phyloP scores from a whole-genome alignment of 2,888 invertebrate species.

The Mythimna ferrago region DNA sequence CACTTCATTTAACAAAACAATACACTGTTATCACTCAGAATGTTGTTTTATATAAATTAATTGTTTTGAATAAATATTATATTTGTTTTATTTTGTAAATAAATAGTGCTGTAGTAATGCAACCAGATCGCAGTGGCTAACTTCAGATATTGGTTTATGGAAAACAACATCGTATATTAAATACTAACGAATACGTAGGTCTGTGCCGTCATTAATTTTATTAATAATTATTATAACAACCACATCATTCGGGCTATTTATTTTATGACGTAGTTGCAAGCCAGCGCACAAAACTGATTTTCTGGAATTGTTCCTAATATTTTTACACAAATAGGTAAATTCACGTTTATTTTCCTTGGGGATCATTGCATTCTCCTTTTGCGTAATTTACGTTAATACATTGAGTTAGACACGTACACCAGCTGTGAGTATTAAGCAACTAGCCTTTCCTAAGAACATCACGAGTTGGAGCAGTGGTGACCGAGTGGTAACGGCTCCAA shows the following conservation, averaged over 20 bases:
- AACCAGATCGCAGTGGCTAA: constrained; percentile 66
- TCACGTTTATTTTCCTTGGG: too few species aligned
- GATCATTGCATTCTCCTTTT: too few species aligned
- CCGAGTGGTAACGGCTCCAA: too few species aligned
- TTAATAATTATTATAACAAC: constrained; percentile 17
- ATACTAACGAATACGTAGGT: constrained; percentile 78
- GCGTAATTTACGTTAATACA: too few species aligned
- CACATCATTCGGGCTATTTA: constrained; percentile 20
- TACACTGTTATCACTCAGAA: constrained; percentile 54
- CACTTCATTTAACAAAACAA: constrained; percentile 54
- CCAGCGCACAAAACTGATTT: too few species aligned
- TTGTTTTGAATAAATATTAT: constrained; percentile 32
- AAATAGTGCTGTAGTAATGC: constrained; percentile 33
- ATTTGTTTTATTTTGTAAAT: constrained; percentile 39
- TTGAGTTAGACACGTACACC: too few species aligned
- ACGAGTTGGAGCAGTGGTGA: too few species aligned
- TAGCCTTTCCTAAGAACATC: too few species aligned
- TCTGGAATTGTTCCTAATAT: background rate
- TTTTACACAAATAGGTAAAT: background rate
- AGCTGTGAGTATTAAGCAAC: too few species aligned
- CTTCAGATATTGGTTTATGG: constrained; percentile 82
- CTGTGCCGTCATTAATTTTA: constrained; percentile 70
- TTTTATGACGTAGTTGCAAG: background rate
- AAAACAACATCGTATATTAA: constrained; percentile 83
- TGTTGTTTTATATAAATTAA: constrained; percentile 20